Conservation (phyloP, 2,113 vertebrate species). For the Climacteris rufus region DNA sequence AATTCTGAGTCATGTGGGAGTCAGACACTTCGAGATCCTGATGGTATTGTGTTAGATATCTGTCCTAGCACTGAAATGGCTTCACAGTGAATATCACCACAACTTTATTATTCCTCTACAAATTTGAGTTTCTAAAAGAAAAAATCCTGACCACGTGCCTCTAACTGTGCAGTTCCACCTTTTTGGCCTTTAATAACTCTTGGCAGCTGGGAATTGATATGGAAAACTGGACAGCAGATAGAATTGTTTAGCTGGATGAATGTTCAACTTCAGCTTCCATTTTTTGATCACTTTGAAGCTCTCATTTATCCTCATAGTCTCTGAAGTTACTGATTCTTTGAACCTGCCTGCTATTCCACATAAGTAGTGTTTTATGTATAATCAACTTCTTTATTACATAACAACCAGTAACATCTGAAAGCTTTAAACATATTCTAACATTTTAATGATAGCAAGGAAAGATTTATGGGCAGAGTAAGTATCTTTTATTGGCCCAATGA, state of each 20-base stretch:
- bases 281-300: slow-evolving; percentile 18
- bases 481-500: slow-evolving; percentile 13
- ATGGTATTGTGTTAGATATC: rapidly evolving
- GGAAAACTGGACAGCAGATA: not conserved
- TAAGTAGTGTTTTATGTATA: slow-evolving; percentile 12
- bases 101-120: not conserved
- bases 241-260: not conserved
- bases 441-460: slow-evolving; percentile 45
- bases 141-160: not conserved
- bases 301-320: slow-evolving; percentile 11
- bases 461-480: slow-evolving; percentile 36
- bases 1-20: not conserved
- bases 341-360: slow-evolving; percentile 7
- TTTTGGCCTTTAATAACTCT: not conserved
- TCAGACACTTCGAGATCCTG: not conserved
- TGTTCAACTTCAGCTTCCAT: not conserved
- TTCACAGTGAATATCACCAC: not conserved
- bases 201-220: not conserved
- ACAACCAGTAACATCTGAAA: slow-evolving; percentile 54
- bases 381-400: slow-evolving; percentile 45
- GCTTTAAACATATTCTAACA: slow-evolving; percentile 39
- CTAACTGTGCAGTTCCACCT: not conserved
- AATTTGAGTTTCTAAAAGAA: not conserved
- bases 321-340: slow-evolving; percentile 39
- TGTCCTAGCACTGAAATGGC: not conserved